Conservation (phyloP, 1,140 invertebrate species). For the Papilio machaon region DNA sequence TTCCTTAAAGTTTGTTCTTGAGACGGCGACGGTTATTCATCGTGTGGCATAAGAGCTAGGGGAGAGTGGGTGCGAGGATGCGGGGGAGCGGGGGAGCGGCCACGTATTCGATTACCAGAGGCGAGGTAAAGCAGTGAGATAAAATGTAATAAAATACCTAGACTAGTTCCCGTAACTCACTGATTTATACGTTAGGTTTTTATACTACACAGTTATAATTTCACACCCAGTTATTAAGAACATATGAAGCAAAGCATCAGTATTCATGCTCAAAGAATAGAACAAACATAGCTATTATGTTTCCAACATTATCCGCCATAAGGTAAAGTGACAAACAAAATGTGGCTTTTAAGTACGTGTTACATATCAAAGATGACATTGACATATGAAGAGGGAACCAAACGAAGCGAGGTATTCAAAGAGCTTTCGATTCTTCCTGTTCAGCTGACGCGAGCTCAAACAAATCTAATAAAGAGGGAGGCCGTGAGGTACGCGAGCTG, state of each 20-base stretch:
- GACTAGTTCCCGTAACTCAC: neutral
- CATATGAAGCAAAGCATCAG: no score
- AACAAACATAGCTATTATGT: no score
- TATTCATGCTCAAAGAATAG: no score
- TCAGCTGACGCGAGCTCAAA: neutral
- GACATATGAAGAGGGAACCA: neutral
- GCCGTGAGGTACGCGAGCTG: neutral
- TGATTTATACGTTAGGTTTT: neutral
- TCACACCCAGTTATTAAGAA: neutral
- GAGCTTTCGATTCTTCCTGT: neutral
- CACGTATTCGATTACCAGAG: constrained; percentile 1
- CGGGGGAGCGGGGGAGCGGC: neutral
- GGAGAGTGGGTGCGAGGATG: neutral
- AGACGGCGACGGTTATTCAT: neutral
- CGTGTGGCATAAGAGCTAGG: neutral
- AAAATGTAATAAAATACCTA: constrained; percentile 2
- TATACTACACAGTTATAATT: neutral
- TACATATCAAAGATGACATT: neutral
- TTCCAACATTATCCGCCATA: no score
- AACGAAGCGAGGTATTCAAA: neutral
- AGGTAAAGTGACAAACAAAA: neutral
- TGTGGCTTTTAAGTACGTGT: neutral
- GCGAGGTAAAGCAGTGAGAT: neutral
- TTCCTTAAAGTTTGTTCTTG: neutral
- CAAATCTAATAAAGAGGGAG: constrained; percentile 20